Evolutionary conservation across 2,113 vertebrate species (phyloP).

Genomic region (Chlorodrepanis virens): DNA sequence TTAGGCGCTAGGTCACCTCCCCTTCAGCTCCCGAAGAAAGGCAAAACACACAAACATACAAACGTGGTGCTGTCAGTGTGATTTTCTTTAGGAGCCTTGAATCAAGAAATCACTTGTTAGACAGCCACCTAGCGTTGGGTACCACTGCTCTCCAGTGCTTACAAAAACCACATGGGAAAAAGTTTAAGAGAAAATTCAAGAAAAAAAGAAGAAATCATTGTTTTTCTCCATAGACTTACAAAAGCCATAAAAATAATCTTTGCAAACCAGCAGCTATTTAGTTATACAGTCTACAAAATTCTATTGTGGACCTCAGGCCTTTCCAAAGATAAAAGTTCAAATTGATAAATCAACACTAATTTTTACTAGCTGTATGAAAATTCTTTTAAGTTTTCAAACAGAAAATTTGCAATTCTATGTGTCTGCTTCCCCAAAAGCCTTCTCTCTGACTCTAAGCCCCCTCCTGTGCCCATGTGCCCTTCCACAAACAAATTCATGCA

Average conservation of each 20-base stretch:
- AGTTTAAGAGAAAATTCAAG: background rate
- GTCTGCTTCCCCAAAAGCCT: background rate
- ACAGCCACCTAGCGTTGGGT: constrained; percentile 45
- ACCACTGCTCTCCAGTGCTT: background rate
- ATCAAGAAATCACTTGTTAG: background rate
- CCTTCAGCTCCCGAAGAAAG: background rate
- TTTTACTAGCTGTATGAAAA: background rate
- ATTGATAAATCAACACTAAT: background rate
- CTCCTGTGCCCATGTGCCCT: background rate
- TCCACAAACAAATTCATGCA: background rate
- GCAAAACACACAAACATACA: background rate
- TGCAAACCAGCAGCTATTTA: background rate
- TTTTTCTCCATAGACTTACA: background rate
- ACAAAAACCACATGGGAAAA: background rate
- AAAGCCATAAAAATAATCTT: background rate
- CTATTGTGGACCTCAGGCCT: background rate
- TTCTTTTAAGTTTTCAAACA: background rate
- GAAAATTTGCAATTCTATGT: background rate
- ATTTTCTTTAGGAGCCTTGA: background rate
- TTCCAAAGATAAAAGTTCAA: background rate
- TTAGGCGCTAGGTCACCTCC: background rate
- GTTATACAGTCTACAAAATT: background rate
- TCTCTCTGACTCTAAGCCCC: background rate
- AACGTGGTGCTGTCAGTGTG: background rate
- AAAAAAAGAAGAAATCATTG: background rate